These are phyloP conservation scores for Apodemia duryi DNA, from an alignment of 2,888 invertebrate species.

Conservation along the genomic window DNA sequence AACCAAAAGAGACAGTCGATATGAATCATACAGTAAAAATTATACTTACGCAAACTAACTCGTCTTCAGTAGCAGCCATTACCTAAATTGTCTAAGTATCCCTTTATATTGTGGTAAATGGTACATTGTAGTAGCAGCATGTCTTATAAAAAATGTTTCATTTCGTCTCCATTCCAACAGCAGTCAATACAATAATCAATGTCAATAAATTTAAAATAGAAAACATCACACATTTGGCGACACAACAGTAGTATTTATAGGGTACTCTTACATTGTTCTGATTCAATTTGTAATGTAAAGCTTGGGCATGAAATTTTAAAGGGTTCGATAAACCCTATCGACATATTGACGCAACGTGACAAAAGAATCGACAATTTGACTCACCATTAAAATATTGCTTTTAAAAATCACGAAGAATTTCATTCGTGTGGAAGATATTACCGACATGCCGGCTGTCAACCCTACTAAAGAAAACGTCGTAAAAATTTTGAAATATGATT, in stretches of 20 bases:
- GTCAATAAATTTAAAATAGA: constrained; percentile 28
- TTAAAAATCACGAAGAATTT: constrained; percentile 55
- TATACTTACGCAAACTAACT: too few relatives aligned
- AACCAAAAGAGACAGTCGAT: too few relatives aligned
- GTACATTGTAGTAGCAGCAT: background rate
- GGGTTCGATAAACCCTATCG: constrained; percentile 70
- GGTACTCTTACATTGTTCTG: constrained; percentile 49
- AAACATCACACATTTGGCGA: constrained; percentile 28
- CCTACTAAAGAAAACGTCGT: constrained; percentile 46
- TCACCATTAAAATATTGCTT: constrained; percentile 75
- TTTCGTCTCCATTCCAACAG: background rate
- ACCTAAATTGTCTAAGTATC: too few relatives aligned
- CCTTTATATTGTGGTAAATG: too few relatives aligned
- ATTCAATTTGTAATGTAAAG: constrained; percentile 74
- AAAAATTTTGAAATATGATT: constrained; percentile 60
- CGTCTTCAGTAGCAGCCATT: too few relatives aligned
- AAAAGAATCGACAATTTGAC: constrained; percentile 74
- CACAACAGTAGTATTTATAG: constrained; percentile 39
- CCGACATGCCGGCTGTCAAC: constrained; percentile 45
- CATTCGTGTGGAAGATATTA: constrained; percentile 66
- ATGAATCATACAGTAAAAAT: too few relatives aligned
- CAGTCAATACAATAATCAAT: constrained; percentile 21
- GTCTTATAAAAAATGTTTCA: constrained; percentile 9
- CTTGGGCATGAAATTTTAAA: constrained; percentile 65
- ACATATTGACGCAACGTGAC: constrained; percentile 67